These are phyloP conservation scores for Acanthosepion lycidas DNA, from an alignment of 2,888 invertebrate genomes.

Conservation along the genomic window DNA sequence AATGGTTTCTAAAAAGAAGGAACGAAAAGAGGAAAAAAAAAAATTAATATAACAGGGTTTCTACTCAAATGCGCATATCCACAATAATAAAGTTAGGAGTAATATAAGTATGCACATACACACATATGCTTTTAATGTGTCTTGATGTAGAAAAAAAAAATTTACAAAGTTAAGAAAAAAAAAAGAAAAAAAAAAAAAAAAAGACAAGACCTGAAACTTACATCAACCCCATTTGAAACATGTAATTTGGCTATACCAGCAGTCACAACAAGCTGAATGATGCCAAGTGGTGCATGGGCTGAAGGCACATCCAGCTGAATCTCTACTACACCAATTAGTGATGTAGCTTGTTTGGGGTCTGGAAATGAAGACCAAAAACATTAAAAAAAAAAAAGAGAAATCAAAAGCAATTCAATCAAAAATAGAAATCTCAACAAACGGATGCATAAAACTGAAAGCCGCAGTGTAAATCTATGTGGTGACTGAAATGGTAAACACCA, in stretches of 20 bases:
- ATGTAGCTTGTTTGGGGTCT: not conserved
- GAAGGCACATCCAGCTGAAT: conserved; percentile 10
- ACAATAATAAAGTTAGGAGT: too few relatives aligned
- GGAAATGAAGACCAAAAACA: not conserved
- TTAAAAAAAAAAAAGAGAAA: too few relatives aligned
- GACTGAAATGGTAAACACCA: too few relatives aligned
- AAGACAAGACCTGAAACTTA: not conserved
- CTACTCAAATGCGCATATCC: too few relatives aligned
- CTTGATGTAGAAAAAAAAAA: not conserved
- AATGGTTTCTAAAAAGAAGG: too few relatives aligned
- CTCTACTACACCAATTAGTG: not conserved
- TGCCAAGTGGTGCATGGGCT: not conserved
- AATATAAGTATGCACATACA: too few relatives aligned
- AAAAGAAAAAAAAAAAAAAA: not conserved
- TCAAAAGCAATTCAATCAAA: too few relatives aligned
- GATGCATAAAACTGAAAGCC: too few relatives aligned
- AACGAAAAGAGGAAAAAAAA: too few relatives aligned
- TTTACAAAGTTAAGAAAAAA: not conserved
- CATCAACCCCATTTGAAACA: conserved; percentile 2
- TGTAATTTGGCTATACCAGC: conserved; percentile 39
- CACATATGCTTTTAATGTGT: not conserved
- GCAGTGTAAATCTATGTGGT: too few relatives aligned
- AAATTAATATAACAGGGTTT: too few relatives aligned
- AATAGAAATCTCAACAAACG: too few relatives aligned
- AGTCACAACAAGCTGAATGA: not conserved